A percentile compares a stretch with the other conserved stretches of the same genome.
Evolutionary conservation across 2,113 vertebrate genomes (phyloP).

Genomic region (Nipponia nippon): DNA sequence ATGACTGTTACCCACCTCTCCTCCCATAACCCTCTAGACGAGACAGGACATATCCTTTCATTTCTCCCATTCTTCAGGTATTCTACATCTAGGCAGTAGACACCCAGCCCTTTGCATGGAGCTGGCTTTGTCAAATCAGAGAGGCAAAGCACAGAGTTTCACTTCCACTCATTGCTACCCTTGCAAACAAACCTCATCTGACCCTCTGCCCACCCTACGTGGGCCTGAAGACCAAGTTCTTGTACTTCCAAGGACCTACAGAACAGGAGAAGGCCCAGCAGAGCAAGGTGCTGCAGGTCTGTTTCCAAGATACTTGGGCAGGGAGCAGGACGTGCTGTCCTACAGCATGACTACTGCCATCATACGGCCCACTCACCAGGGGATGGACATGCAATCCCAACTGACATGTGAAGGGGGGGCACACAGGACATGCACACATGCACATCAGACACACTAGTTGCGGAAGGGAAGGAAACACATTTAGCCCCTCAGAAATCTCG

Average conservation of each 20-base stretch:
- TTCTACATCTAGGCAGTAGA: not conserved
- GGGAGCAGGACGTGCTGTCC: not conserved
- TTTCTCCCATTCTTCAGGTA: not conserved
- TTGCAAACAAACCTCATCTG: not conserved
- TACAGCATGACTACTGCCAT: not conserved
- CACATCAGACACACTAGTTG: not conserved
- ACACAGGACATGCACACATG: not conserved
- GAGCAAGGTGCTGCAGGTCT: not conserved
- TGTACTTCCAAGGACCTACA: not conserved
- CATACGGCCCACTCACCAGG: not conserved
- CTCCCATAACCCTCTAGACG: not conserved
- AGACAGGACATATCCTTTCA: not conserved
- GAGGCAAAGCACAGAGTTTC: not conserved
- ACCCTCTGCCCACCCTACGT: too few species aligned
- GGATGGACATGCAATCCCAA: rapidly evolving
- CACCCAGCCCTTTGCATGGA: not conserved
- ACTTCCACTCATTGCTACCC: not conserved
- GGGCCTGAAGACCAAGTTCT: not conserved
- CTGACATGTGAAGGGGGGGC: rapidly evolving
- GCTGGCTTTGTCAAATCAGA: not conserved
- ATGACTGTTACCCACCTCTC: not conserved
- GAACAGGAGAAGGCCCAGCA: not conserved
- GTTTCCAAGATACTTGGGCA: not conserved
- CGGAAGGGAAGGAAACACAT: not conserved
- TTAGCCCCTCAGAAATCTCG: not conserved